Percentiles rank a stretch among this genome's conserved stretches.
Conservation (phyloP, 2,797 vertebrate species). For the Galaxias olidus region DNA sequence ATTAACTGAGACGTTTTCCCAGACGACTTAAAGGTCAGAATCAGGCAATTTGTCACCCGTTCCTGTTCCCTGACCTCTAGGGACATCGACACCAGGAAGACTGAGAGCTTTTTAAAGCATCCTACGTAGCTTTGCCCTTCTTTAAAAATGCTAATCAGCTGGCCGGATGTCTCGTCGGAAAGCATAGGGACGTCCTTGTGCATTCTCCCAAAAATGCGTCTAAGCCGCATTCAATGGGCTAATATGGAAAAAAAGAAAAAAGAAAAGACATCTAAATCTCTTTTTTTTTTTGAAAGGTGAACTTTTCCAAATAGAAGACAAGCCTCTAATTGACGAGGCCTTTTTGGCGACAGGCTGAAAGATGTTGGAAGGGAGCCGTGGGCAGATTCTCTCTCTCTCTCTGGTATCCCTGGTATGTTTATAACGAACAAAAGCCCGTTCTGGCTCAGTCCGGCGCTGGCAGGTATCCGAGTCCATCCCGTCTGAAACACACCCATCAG, state of each 20-base stretch:
- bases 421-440: conserved; percentile 4
- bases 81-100: neutral
- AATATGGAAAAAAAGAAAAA: conserved; percentile 44
- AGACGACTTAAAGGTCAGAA: neutral
- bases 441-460: neutral
- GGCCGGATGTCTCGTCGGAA: conserved; percentile 12
- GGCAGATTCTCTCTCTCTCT: conserved; percentile 6
- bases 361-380: conserved; percentile 12
- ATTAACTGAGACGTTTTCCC: neutral
- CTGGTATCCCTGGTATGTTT: conserved; percentile 20
- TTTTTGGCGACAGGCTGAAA: conserved; percentile 13
- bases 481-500: neutral
- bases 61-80: conserved; percentile 17
- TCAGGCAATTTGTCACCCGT: conserved; percentile 2
- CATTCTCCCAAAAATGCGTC: conserved; percentile 38
- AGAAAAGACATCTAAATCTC: conserved; percentile 8
- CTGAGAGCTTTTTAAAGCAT: conserved; percentile 21
- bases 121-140: conserved; percentile 37
- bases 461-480: conserved; percentile 4
- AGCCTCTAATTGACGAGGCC: conserved; percentile 46
- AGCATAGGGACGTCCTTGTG: conserved; percentile 51
- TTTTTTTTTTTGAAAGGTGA: conserved; percentile 26
- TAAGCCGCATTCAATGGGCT: conserved; percentile 28
- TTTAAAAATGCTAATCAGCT: conserved; percentile 48
- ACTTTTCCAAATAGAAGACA: conserved; percentile 29